Conservation (phyloP, 1,140 invertebrate species). For the Drosophila repleta region DNA sequence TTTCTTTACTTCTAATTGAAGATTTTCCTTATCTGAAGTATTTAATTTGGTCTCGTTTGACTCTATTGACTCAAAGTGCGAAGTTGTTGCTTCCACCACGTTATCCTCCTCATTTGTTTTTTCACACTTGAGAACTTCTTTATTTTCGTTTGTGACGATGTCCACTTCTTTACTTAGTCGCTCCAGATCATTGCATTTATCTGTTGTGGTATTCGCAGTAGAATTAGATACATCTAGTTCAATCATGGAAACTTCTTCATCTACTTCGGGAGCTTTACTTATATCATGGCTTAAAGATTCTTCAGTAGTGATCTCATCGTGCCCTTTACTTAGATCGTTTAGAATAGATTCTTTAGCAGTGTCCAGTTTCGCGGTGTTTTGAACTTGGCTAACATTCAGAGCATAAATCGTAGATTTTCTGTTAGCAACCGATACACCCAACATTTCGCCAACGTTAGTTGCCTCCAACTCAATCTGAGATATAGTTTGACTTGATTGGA, state of each 20-base stretch:
- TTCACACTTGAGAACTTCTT: not conserved
- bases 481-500: not conserved
- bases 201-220: not conserved
- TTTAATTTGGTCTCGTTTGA: not conserved
- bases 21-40: not conserved
- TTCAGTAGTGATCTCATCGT: not conserved
- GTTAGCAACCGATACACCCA: not conserved
- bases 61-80: not conserved
- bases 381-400: slow-evolving; percentile 1
- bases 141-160: not conserved
- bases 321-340: not conserved
- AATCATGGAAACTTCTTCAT: not conserved
- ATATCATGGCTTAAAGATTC: not conserved
- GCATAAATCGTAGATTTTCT: slow-evolving; percentile 19
- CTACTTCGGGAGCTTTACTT: not conserved
- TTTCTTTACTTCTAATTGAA: not conserved
- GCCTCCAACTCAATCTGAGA: slow-evolving; percentile 8
- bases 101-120: not conserved
- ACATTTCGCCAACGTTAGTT: not conserved
- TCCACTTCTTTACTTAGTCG: not conserved
- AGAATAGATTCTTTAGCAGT: not conserved
- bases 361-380: not conserved
- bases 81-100: not conserved
- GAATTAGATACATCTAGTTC: not conserved
- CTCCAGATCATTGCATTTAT: not conserved